A percentile compares a stretch with the other conserved stretches of the same genome.
These are phyloP conservation scores for Bubo blakistoni DNA, from an alignment of 2,113 vertebrate species.

Conservation along the genomic window DNA sequence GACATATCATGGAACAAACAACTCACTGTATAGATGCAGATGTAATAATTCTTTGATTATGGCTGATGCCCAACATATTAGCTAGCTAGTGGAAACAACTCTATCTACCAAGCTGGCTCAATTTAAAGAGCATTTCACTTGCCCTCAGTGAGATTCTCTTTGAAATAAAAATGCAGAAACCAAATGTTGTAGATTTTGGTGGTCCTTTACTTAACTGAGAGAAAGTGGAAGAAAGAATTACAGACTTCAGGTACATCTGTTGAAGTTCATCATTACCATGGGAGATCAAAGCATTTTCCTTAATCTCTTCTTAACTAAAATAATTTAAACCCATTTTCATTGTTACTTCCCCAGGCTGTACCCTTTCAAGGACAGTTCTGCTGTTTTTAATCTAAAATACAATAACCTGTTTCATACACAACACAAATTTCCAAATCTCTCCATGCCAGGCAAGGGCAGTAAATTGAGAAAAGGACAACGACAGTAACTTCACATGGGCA, in stretches of 20 bases:
- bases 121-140: constrained; percentile 2
- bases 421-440: constrained; percentile 45
- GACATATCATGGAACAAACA: background rate
- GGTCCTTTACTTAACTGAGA: background rate
- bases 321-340: constrained; percentile 33
- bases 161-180: background rate
- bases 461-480: constrained; percentile 34
- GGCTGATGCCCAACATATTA: background rate
- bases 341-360: constrained; percentile 21
- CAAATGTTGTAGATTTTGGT: background rate
- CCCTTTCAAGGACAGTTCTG: constrained; percentile 3
- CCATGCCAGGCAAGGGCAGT: background rate
- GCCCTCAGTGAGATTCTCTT: background rate
- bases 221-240: background rate
- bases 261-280: background rate
- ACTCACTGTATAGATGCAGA: background rate
- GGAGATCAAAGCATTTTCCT: background rate
- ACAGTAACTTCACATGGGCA: constrained; percentile 5
- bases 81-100: background rate
- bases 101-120: background rate
- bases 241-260: background rate
- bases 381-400: constrained; percentile 16
- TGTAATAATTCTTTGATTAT: background rate
- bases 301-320: constrained; percentile 34
- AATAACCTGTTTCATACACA: background rate